phyloP scores from a whole-genome alignment of 2,888 invertebrate species.

The Theretra japonica region DNA sequence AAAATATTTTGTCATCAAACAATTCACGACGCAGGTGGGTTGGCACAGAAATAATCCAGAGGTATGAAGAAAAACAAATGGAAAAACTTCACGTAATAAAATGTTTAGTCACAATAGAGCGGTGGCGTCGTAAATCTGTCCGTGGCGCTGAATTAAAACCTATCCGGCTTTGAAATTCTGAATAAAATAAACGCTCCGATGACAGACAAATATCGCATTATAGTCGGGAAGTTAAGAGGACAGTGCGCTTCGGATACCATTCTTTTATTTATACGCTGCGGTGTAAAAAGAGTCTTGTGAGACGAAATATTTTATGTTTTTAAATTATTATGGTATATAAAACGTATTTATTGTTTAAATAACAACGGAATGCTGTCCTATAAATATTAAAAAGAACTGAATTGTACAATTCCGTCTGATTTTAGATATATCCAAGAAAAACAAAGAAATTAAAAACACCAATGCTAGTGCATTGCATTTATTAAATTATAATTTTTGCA shows the following conservation, averaged over 20 bases:
- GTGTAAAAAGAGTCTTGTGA: neutral
- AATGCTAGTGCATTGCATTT: no score
- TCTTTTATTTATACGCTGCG: constrained; percentile 22
- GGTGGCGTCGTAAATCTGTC: constrained; percentile 69
- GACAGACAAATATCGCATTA: constrained; percentile 65
- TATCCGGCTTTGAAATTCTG: constrained; percentile 59
- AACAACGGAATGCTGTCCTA: neutral
- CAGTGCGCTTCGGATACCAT: constrained; percentile 32
- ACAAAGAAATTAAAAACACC: neutral
- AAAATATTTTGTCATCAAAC: constrained; percentile 24
- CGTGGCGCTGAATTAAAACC: constrained; percentile 61
- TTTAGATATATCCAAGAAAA: neutral
- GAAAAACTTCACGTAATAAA: constrained; percentile 62
- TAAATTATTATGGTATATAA: neutral
- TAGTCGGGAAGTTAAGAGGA: constrained; percentile 57
- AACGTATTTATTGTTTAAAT: neutral
- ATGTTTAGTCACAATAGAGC: constrained; percentile 69
- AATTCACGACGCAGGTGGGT: constrained; percentile 20
- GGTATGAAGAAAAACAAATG: constrained; percentile 51
- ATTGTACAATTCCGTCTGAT: no score
- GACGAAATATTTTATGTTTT: neutral
- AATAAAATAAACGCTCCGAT: constrained; percentile 57
- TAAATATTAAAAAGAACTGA: neutral
- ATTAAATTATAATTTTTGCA: neutral
- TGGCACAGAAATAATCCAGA: constrained; percentile 11